Evolutionary conservation across 2,888 invertebrate genomes (phyloP).

Genomic region (Colostygia pectinataria): DNA sequence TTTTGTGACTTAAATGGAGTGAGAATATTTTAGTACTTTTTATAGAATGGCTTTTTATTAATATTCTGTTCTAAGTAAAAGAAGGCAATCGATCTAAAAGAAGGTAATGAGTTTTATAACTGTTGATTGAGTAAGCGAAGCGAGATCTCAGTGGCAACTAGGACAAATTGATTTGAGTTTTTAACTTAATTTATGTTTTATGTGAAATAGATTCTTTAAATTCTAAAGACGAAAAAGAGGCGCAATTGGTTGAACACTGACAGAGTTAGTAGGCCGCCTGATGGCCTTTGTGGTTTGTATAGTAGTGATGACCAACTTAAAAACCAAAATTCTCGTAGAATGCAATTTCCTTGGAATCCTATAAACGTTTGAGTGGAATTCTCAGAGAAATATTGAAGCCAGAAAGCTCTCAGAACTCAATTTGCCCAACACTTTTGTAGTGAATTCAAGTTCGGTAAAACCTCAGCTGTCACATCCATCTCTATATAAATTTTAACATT

Average conservation of each 20-base stretch:
- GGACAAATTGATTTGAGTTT: no score
- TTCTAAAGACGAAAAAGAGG: no score
- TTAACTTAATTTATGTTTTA: no score
- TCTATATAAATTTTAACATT: constrained; percentile 61
- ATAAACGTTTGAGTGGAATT: constrained; percentile 4
- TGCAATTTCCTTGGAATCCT: neutral
- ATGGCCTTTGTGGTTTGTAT: no score
- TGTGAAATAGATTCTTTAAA: no score
- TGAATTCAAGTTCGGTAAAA: constrained; percentile 34
- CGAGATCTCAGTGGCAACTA: no score
- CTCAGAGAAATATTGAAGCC: constrained; percentile 12
- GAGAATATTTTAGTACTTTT: constrained; percentile 12
- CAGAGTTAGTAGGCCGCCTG: no score
- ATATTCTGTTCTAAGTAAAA: no score
- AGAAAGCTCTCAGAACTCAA: constrained; percentile 42
- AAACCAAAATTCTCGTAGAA: neutral
- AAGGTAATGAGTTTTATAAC: no score
- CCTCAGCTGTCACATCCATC: constrained; percentile 50
- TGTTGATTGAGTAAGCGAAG: no score
- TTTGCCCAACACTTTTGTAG: constrained; percentile 40
- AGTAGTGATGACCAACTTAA: neutral
- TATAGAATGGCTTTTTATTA: no score
- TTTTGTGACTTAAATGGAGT: constrained; percentile 5
- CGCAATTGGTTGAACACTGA: no score
- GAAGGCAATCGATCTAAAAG: constrained; percentile 20